Evolutionary conservation across 2,888 invertebrate genomes (phyloP).

Genomic region (Cryptocephalus moraei): DNA sequence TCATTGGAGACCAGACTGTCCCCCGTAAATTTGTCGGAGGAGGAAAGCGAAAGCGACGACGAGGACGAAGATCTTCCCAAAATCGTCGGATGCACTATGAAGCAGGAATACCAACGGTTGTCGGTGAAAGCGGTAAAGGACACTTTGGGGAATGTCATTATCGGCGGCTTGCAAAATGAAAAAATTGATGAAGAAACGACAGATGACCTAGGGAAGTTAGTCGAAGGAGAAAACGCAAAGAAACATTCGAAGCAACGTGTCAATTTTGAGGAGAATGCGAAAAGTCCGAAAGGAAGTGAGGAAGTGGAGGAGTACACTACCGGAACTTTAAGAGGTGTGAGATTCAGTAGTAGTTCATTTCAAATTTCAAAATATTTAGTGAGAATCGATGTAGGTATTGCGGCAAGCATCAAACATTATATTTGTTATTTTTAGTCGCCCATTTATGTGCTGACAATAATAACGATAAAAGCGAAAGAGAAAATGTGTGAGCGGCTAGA

Average conservation of each 20-base stretch:
- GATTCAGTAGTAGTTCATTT: background rate
- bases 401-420: too few relatives aligned
- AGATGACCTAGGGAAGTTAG: background rate
- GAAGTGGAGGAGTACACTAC: background rate
- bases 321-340: conserved; percentile 5
- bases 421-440: too few relatives aligned
- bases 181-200: background rate
- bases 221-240: background rate
- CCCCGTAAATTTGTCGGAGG: conserved; percentile 20
- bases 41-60: conserved; percentile 11
- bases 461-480: too few relatives aligned
- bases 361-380: too few relatives aligned
- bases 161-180: background rate
- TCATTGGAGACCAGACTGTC: conserved; percentile 26
- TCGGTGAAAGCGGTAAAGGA: too few relatives aligned
- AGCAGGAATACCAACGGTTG: background rate
- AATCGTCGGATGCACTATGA: conserved; percentile 8
- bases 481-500: too few relatives aligned
- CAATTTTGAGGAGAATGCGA: background rate
- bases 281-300: background rate
- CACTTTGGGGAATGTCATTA: background rate
- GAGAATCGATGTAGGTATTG: too few relatives aligned
- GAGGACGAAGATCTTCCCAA: conserved; percentile 4
- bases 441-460: too few relatives aligned
- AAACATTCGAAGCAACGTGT: background rate